Evolutionary conservation across 2,113 vertebrate species (phyloP).

Genomic region (Capra hircus): DNA sequence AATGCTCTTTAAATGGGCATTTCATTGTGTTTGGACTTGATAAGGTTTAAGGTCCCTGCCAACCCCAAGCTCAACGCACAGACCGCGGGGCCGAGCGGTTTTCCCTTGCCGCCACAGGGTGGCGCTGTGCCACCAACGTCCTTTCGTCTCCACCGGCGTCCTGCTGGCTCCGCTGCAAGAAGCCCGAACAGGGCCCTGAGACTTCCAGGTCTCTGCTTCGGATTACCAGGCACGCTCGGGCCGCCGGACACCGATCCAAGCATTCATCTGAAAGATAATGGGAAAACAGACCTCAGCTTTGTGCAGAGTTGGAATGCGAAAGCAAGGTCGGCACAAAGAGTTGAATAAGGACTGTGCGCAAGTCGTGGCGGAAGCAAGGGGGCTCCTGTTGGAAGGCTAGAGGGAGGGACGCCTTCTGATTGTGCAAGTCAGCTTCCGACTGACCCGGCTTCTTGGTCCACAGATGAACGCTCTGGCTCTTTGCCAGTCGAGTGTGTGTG

Average conservation of each 20-base stretch:
- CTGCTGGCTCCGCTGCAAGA: rapidly evolving
- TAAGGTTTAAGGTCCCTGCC: background rate
- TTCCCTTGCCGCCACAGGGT: background rate
- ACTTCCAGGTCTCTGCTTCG: background rate
- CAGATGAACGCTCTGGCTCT: background rate
- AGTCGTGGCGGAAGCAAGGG: background rate
- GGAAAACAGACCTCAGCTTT: constrained; percentile 43
- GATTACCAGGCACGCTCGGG: constrained; percentile 6
- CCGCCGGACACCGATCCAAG: constrained; percentile 26
- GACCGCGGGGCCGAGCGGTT: background rate
- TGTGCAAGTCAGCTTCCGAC: background rate
- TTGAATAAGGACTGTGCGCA: constrained; percentile 39
- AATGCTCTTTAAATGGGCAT: background rate
- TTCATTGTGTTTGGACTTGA: background rate
- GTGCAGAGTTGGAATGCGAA: constrained; percentile 25
- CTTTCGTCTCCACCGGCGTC: background rate
- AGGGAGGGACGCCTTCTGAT: background rate
- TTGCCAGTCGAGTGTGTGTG: background rate
- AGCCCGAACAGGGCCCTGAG: background rate
- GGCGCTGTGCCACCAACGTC: background rate
- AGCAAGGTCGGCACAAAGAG: constrained; percentile 15
- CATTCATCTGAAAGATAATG: constrained; percentile 54
- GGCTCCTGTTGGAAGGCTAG: background rate
- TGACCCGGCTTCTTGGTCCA: background rate
- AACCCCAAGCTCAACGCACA: background rate